Evolutionary conservation across 2,888 invertebrate genomes (phyloP).

Genomic region (Flabesymbios commensalis): DNA sequence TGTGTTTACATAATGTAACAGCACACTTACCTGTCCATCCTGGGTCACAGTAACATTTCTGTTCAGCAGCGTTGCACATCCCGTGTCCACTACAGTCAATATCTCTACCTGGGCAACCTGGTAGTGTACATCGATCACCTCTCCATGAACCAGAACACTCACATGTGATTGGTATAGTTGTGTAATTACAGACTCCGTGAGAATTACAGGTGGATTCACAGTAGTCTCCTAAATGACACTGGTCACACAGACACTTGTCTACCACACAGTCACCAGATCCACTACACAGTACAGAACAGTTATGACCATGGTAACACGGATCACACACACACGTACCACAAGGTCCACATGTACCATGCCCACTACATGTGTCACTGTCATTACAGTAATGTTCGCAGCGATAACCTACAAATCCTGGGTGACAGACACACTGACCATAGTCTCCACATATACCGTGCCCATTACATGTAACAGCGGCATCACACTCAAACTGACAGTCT

Average conservation of each 20-base stretch:
- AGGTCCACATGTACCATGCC: conserved; percentile 40
- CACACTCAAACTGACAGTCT: conserved; percentile 41
- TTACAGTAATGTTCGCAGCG: conserved; percentile 41
- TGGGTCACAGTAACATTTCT: conserved; percentile 41
- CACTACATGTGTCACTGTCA: conserved; percentile 34
- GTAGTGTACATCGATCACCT: conserved; percentile 38
- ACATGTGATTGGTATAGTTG: conserved; percentile 20
- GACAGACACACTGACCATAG: conserved; percentile 39
- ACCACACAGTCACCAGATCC: conserved; percentile 38
- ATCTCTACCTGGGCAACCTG: conserved; percentile 39
- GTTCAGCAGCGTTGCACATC: conserved; percentile 40
- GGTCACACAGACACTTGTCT: conserved; percentile 40
- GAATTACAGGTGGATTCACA: conserved; percentile 43
- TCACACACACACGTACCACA: conserved; percentile 43
- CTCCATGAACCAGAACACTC: conserved; percentile 40
- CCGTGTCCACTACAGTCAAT: conserved; percentile 43
- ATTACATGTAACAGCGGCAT: conserved; percentile 27
- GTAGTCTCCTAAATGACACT: conserved; percentile 39
- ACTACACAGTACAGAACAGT: conserved; percentile 39
- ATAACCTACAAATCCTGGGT: conserved; percentile 39
- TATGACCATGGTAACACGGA: conserved; percentile 41
- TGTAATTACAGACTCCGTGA: conserved; percentile 35
- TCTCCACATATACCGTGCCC: conserved; percentile 37
- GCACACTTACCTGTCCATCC: conserved; percentile 47
- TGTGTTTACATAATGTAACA: no score